Conservation (phyloP, 1,140 invertebrate species). For the Gryon sp. region DNA sequence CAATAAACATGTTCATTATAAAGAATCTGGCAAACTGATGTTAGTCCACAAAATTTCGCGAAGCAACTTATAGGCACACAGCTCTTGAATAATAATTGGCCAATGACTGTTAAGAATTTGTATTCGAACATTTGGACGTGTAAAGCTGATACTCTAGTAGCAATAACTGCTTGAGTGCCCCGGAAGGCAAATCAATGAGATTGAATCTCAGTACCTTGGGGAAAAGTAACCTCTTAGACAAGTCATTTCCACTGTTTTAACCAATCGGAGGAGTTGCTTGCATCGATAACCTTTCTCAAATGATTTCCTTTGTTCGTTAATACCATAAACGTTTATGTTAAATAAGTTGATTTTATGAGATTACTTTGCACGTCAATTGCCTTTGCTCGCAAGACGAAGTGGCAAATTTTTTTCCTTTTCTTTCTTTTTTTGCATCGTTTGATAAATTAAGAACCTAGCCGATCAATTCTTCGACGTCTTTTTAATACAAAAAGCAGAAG, state of each 20-base stretch:
- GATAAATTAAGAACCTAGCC: neutral
- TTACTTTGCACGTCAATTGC: neutral
- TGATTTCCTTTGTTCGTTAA: constrained; percentile 18
- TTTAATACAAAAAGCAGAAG: neutral
- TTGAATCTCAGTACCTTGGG: constrained; percentile 43
- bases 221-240: constrained; percentile 26
- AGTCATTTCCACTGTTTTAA: constrained; percentile 36
- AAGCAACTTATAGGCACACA: neutral
- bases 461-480: too few species aligned
- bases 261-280: constrained; percentile 13
- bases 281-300: constrained; percentile 30
- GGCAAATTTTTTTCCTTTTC: neutral
- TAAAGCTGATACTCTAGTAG: constrained; percentile 19
- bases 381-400: neutral
- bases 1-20: constrained; percentile 37
- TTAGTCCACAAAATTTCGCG: constrained; percentile 12
- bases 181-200: constrained; percentile 43
- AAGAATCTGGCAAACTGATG: constrained; percentile 25
- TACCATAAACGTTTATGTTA: neutral
- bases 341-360: constrained; percentile 1
- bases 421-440: neutral
- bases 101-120: constrained; percentile 9
- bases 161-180: constrained; percentile 4
- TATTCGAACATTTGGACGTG: constrained; percentile 21
- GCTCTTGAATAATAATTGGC: constrained; percentile 28